Base-by-base conservation (phyloP, 2,888 invertebrate genomes). In the Drosophila macrospina region DNA sequence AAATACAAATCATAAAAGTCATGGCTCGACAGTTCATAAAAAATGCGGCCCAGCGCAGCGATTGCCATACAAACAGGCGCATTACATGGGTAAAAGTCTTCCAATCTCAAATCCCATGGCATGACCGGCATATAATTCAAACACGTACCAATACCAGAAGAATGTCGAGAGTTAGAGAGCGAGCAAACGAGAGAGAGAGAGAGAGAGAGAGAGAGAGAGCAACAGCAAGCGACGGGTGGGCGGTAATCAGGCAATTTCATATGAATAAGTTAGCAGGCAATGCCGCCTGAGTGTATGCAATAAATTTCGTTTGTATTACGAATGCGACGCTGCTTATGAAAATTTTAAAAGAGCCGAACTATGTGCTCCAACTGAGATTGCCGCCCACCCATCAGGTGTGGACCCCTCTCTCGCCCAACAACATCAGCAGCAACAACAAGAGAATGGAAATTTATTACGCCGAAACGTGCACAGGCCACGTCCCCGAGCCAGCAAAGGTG, bases 221-320 rank as follows among this genome's bases (percentile, higher is more conserved):
- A 5, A 37, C 0, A 42, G 30, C 34, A 20, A 13, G 47, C 30
- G 13, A 30, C 59, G 74, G 69, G 70, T 51, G 62, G 41, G 57
- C 62, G 77, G 88, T 84, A 88, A 88, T 84, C 88, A 86, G 83
- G 88, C 88, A 86, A 79, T 88, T 88, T 73, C 86, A 86, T 82
- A 84, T 84, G 86, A 84, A 88, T 84, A 84, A 84, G 70, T 88
- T 65, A 85, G 67, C 86, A 85, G 88, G 88, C 81, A 64, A 72
- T 70, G 70, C 63, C 75, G 86, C 76, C 80, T 72, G 74, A 74
- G 78, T 80, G 84, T 80, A 74, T 74, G 84, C 74, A 77, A 86
- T 88, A 88, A 86, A 86, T 88, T 80, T 69, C 59, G 71, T 72
- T 65, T 86, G 84, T 83, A 86, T 79, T 88, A 74, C 83, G 74